Base-by-base conservation (phyloP, 2,888 invertebrate species). In the Ormyrus pomaceus region DNA sequence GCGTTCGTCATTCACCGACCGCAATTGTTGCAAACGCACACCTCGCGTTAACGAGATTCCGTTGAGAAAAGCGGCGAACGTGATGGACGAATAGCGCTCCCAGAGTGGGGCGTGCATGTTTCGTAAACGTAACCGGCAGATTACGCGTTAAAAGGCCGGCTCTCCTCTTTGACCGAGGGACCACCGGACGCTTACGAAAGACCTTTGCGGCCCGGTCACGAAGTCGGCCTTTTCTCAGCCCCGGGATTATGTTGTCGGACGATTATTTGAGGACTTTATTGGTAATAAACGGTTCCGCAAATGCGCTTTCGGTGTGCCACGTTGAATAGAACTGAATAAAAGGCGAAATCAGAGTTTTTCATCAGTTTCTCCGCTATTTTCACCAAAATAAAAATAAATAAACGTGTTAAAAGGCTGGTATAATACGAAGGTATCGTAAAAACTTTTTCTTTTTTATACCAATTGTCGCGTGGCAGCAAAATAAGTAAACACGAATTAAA, bases 51-150 rank as follows among this genome's bases (percentile, higher is more conserved):
- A 6, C 19, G 5, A 11, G 19, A 50, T 11, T 51, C 61, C 13
- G 6, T 0, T 56, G 46, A 6, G 58, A 66, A 56, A 53, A 34
- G 46, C 56, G 45, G 6, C n/a, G 72, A 77, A 80, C 80, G 77
- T 73, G 80, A 80, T 77, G 69, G 69, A 9, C 77, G 64, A 80
- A 77, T 72, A 58, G 73, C 68, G n/a, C 50, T 64, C 34, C 34
- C 55, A 46, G n/a, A 10, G 10, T n/a, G n/a, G 19, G 10, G 56
- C 56, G 50, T 50, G 13, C 19, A 19, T 19, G 51, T 77, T 77
- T 65, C 66, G 72, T 56, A 77, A 69, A 53, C 61, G 69, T 13
- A 50, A n/a, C 45, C 51, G 13, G 50, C 19, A 73, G 69, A 72
- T 69, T 64, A 59, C 61, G 10, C 51, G 19, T 19, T 19, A 19